Base-by-base conservation (phyloP, 1,140 invertebrate species). In the Argopecten irradians region DNA sequence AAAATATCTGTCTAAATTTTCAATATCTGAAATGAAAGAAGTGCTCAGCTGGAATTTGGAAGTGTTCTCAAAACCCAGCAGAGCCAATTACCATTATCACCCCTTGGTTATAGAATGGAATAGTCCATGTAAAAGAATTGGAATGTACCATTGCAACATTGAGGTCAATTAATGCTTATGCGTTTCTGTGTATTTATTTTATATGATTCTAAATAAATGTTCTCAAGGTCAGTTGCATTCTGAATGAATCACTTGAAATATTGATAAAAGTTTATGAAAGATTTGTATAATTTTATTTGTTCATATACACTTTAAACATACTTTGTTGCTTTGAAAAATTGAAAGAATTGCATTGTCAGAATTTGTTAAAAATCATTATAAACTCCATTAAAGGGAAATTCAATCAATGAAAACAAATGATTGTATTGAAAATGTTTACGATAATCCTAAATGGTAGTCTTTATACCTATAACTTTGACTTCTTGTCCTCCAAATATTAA, bases 1-100 rank as follows among this genome's bases (percentile, higher is more conserved):
- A 71, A 71, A 71, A 71, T 71, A 28, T 71, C 55, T 71, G 55
- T 71, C 55, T 71, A 71, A 71, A 71, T 71, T 55, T 71, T 71
- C 55, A 71, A 71, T 71, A 71, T 71, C 55, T 71, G 55, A 71
- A 71, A n/a, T 5, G n/a, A 71, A 28, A 71, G n/a, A 71, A 71
- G 5, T 71, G 14, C 55, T 71, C 55, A 28, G 55, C n/a, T 71
- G 55, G 55, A 71, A 71, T 71, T 71, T 71, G n/a, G n/a, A 71
- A 71, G 22, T 28, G 28, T 28, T 71, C n/a, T 28, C 16, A 28
- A 71, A 46, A 46, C 43, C 43, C 19, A 2, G 22, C 55, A n/a
- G 22, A 22, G 5, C 22, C n/a, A 28, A 28, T 7, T 7, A 28
- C 55, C 28, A 71, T n/a, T 71, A 2, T 0, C 22, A 71, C 55